phyloP scores from a whole-genome alignment of 2,113 vertebrate species.

The Merops nubicus region DNA sequence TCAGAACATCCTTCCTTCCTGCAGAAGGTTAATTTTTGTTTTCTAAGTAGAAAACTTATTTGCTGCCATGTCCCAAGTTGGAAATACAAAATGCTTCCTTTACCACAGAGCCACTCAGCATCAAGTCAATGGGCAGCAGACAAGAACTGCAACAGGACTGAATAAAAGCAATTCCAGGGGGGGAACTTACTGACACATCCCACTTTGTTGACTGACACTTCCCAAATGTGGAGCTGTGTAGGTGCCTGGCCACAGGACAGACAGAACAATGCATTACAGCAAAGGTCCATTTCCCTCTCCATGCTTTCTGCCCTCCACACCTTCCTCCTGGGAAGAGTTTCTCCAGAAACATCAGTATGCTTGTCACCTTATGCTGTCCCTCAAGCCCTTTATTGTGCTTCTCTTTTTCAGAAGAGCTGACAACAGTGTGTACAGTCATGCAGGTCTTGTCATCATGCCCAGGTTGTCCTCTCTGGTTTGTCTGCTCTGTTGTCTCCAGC shows the following conservation, averaged over 20 bases:
- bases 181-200: not conserved
- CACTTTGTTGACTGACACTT: not conserved
- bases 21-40: not conserved
- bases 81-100: not conserved
- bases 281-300: not conserved
- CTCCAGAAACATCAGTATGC: not conserved
- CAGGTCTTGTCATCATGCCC: not conserved
- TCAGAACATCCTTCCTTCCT: not conserved
- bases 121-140: not conserved
- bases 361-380: not conserved
- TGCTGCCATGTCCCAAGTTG: not conserved
- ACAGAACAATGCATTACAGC: not conserved
- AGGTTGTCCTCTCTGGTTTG: not conserved
- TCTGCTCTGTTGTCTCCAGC: not conserved
- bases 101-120: not conserved
- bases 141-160: not conserved
- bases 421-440: not conserved
- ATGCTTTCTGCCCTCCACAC: not conserved
- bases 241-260: not conserved
- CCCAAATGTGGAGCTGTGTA: not conserved
- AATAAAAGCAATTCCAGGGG: not conserved
- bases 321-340: not conserved
- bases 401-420: not conserved
- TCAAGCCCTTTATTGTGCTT: not conserved
- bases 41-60: not conserved